Conservation (phyloP, 2,888 invertebrate species). For the Dynastes grantii region DNA sequence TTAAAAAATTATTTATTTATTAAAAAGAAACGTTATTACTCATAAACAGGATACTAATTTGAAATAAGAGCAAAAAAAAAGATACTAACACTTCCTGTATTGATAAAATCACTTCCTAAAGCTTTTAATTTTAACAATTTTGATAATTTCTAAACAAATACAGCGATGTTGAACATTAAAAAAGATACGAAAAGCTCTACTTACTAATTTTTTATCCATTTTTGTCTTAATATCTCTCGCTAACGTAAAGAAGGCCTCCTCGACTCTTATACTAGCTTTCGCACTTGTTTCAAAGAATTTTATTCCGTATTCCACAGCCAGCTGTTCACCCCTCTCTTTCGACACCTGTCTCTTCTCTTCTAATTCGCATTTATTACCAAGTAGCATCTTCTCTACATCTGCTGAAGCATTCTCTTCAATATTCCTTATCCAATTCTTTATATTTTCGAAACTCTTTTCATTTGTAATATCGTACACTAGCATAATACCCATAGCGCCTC, state of each 20-base stretch:
- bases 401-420: conserved; percentile 99
- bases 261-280: conserved; percentile 97
- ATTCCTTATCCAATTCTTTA: conserved; percentile 99
- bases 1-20: background rate
- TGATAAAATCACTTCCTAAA: conserved; percentile 4
- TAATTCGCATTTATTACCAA: conserved; percentile 99
- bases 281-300: conserved; percentile 99
- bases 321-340: conserved; percentile 95
- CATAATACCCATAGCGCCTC: conserved; percentile 99
- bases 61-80: background rate
- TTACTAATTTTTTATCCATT: conserved; percentile 98
- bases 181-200: conserved; percentile 60
- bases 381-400: conserved; percentile 99
- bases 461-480: conserved; percentile 99
- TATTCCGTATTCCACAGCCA: conserved; percentile 98
- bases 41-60: conserved; percentile 18
- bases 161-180: conserved; percentile 34
- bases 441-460: conserved; percentile 99
- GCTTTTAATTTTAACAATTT: background rate
- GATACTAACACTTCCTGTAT: conserved; percentile 1
- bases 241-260: conserved; percentile 97
- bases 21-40: background rate
- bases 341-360: conserved; percentile 96
- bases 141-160: conserved; percentile 18
- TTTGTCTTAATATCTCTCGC: conserved; percentile 98